A percentile compares a stretch with the other conserved stretches of the same genome.
phyloP scores from a whole-genome alignment of 2,888 invertebrate genomes.

The Epistrophella euchroma region DNA sequence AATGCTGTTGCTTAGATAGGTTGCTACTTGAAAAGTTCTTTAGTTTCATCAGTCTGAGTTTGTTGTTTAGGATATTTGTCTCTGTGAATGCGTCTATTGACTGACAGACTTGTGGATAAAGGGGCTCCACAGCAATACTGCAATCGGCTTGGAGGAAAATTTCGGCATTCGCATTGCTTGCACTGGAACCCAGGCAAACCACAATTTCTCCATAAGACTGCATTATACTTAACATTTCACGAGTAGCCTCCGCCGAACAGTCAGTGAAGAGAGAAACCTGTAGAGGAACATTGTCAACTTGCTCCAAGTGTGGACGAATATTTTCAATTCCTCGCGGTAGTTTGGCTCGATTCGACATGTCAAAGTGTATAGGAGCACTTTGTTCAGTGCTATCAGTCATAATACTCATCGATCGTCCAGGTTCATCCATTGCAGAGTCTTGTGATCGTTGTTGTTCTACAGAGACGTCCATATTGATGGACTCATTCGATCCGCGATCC shows the following conservation, averaged over 20 bases:
- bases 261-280: slow-evolving; percentile 99
- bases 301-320: slow-evolving; percentile 96
- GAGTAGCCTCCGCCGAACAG: slow-evolving; percentile 95
- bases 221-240: slow-evolving; percentile 97
- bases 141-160: slow-evolving; percentile 96
- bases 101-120: slow-evolving; percentile 92
- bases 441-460: slow-evolving; percentile 84
- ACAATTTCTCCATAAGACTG: slow-evolving; percentile 97
- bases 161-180: slow-evolving; percentile 93
- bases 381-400: slow-evolving; percentile 96
- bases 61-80: slow-evolving; percentile 82
- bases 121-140: slow-evolving; percentile 96
- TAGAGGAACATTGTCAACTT: slow-evolving; percentile 98
- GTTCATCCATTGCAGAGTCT: slow-evolving; percentile 86
- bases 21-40: slow-evolving; percentile 60
- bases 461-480: slow-evolving; percentile 66
- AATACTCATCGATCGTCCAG: slow-evolving; percentile 93
- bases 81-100: slow-evolving; percentile 83
- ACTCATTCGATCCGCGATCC: slow-evolving; percentile 77
- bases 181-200: slow-evolving; percentile 95
- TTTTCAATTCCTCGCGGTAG: slow-evolving; percentile 98
- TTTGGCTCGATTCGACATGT: slow-evolving; percentile 96
- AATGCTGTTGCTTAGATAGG: slow-evolving; percentile 60
- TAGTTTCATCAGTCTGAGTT: slow-evolving; percentile 78
- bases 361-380: slow-evolving; percentile 95